phyloP scores from a whole-genome alignment of 2,113 vertebrate genomes.

The Boulengeromyrus knoepffleri region DNA sequence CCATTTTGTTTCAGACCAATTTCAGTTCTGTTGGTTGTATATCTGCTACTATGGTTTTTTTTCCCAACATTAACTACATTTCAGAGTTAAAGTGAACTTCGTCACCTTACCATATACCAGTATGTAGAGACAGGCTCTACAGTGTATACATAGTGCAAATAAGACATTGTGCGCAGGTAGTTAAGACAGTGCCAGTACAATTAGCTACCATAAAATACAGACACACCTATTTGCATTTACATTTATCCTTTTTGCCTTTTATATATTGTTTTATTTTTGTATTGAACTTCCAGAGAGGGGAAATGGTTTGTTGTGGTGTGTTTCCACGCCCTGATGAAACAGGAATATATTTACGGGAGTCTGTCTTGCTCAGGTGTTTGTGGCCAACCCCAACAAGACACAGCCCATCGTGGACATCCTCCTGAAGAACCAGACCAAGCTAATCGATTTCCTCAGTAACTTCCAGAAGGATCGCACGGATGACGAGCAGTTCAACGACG shows the following conservation, averaged over 20 bases:
- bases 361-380: slow-evolving; percentile 67
- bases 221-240: not conserved
- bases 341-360: not conserved
- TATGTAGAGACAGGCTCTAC: not conserved
- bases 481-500: slow-evolving; percentile 77
- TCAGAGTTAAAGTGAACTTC: not conserved
- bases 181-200: not conserved
- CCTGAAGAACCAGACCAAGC: slow-evolving; percentile 80
- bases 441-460: slow-evolving; percentile 81
- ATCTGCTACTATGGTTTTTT: not conserved
- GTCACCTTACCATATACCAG: not conserved
- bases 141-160: not conserved
- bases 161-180: not conserved
- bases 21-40: not conserved
- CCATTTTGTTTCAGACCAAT: not conserved
- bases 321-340: not conserved
- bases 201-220: not conserved
- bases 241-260: not conserved
- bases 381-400: slow-evolving; percentile 81
- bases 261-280: not conserved
- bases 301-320: not conserved
- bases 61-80: not conserved
- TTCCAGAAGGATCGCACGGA: slow-evolving; percentile 82
- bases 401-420: slow-evolving; percentile 83
- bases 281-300: not conserved